phyloP scores from a whole-genome alignment of 2,888 invertebrate species.

The Rugalucina vietnamica region DNA sequence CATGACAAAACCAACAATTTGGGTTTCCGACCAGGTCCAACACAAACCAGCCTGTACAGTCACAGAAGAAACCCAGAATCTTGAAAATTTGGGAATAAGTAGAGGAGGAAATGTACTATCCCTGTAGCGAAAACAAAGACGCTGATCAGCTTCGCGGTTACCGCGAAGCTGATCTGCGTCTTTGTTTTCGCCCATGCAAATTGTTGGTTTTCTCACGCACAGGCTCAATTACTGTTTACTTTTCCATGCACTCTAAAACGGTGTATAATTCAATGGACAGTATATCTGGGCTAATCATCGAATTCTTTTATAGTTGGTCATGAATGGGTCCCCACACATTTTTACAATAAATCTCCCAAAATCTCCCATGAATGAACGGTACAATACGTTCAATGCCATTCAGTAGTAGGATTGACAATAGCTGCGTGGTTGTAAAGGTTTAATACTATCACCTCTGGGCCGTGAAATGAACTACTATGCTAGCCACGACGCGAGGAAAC shows the following conservation, averaged over 20 bases:
- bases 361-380: conserved; percentile 2
- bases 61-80: too few species aligned
- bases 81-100: too few species aligned
- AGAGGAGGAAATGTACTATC: too few species aligned
- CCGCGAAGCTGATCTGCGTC: too few species aligned
- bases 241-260: not conserved
- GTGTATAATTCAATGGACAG: not conserved
- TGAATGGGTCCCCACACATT: conserved; percentile 5
- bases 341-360: conserved; percentile 9
- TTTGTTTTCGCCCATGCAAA: too few species aligned
- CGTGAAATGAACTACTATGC: not conserved
- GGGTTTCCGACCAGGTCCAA: too few species aligned
- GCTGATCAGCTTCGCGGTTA: too few species aligned
- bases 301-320: not conserved
- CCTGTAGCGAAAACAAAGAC: too few species aligned
- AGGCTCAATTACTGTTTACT: not conserved
- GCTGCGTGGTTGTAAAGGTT: not conserved
- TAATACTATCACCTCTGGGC: not conserved
- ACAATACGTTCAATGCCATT: not conserved
- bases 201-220: not conserved
- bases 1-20: too few species aligned
- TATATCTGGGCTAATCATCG: not conserved
- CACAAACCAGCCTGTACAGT: too few species aligned
- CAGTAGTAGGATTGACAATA: not conserved
- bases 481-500: too few species aligned